Evolutionary conservation across 2,888 invertebrate species (phyloP).

Genomic region (Malacosoma neustria): DNA sequence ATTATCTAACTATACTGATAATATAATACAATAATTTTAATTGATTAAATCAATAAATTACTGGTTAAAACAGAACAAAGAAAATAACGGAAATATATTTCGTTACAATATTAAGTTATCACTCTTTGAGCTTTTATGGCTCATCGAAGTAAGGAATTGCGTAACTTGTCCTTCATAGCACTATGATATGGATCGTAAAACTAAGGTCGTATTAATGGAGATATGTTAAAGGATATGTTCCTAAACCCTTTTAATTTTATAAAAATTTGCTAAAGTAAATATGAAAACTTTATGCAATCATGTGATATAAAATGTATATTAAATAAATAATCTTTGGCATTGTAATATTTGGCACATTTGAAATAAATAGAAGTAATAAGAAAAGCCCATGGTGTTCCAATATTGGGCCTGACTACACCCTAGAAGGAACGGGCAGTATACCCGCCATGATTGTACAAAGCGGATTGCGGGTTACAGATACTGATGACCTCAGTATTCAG

Average conservation of each 20-base stretch:
- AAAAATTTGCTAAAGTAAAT: slow-evolving; percentile 4
- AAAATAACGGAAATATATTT: too few species aligned
- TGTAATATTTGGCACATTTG: slow-evolving; percentile 36
- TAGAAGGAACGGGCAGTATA: too few species aligned
- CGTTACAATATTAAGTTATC: slow-evolving; percentile 4
- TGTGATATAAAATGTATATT: slow-evolving; percentile 27
- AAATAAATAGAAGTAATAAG: too few species aligned
- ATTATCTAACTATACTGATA: too few species aligned
- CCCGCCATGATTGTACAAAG: too few species aligned
- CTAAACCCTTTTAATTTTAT: slow-evolving; percentile 9
- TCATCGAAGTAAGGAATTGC: slow-evolving; percentile 26
- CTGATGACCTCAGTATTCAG: too few species aligned
- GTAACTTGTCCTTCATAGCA: slow-evolving; percentile 25
- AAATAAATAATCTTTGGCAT: slow-evolving; percentile 9
- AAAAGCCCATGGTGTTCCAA: too few species aligned
- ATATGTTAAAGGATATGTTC: slow-evolving; percentile 52
- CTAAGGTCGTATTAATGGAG: slow-evolving; percentile 34
- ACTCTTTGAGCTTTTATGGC: slow-evolving; percentile 28
- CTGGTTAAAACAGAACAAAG: too few species aligned
- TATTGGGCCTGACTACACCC: too few species aligned
- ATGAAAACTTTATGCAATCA: slow-evolving; percentile 1
- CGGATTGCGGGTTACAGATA: too few species aligned
- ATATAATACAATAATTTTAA: too few species aligned
- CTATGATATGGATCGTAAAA: slow-evolving; percentile 31
- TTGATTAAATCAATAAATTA: too few species aligned